These are phyloP conservation scores for Pteronotus mesoamericanus DNA, from an alignment of 2,797 vertebrate genomes.

Conservation along the genomic window DNA sequence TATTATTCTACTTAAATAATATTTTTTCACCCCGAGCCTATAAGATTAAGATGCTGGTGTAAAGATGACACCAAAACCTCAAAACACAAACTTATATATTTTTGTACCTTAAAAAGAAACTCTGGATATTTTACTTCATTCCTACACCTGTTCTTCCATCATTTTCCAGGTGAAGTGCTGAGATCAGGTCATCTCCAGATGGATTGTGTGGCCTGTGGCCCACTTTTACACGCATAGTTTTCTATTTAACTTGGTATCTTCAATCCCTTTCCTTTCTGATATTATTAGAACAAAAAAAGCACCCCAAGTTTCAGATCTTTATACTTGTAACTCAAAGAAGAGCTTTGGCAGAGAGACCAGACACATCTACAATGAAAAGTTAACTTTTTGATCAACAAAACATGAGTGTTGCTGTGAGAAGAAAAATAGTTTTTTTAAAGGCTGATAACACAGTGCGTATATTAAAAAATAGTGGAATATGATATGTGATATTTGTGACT, in stretches of 20 bases:
- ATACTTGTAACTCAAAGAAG: neutral
- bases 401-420: neutral
- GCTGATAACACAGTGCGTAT: neutral
- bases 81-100: neutral
- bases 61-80: neutral
- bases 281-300: neutral
- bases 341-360: neutral
- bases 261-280: neutral
- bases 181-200: neutral
- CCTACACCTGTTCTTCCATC: neutral
- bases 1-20: neutral
- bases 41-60: neutral
- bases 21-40: neutral
- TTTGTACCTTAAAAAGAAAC: neutral
- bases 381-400: conserved; percentile 21
- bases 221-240: neutral
- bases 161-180: neutral
- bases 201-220: neutral
- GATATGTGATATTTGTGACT: neutral
- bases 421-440: neutral
- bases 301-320: neutral
- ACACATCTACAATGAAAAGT: neutral
- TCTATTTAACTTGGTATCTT: neutral
- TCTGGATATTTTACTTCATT: neutral
- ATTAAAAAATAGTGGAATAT: neutral